Base-by-base conservation (phyloP, 2,113 vertebrate genomes). In the Microtus montanus region DNA sequence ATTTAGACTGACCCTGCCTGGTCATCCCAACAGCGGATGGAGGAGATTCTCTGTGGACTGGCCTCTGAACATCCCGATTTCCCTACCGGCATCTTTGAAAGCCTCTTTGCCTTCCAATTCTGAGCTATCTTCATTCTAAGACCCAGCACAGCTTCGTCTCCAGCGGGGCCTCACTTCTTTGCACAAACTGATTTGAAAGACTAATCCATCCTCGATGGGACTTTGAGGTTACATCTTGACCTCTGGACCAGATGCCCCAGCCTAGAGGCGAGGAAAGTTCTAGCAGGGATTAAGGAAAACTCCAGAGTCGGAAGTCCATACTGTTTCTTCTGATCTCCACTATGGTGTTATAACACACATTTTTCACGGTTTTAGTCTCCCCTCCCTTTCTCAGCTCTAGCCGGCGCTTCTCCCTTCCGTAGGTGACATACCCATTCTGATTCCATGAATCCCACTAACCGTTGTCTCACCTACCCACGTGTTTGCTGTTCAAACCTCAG, bases 401-500 rank as follows among this genome's bases (percentile, higher is more conserved):
- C 90, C 88, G 47, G 75, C 61, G 79, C 54, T 63, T 85, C 68
- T 64, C 52, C 68, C 93, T 73, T 90, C 92, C 49, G 70, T 49
- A 82, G 54, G 79, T 44, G 80, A 87, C 80, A 70, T 12, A 7
- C 68, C 93, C 93, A 70, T 82, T 93, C 93, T 15, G 73, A 92
- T 92, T 89, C 88, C 91, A 90, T 93, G 93, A 73, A 85, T 77
- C 93, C 20, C 52, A 54, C 61, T 63, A 80, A 95, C 85, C n/a
- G 66, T 90, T 93, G 95, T 97, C 95, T 92, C 90, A 82, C 80
- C 93, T 92, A 93, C 90, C 71, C 88, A 71, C 95, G 93, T 95
- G 92, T 94, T 97, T 26, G 52, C 85, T 85, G 85, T 91, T 92
- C 94, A 64, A 96, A 93, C 88, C 68, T 89, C 15, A 1, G 91